phyloP scores from a whole-genome alignment of 2,888 invertebrate species.

The Copidosoma aretas region DNA sequence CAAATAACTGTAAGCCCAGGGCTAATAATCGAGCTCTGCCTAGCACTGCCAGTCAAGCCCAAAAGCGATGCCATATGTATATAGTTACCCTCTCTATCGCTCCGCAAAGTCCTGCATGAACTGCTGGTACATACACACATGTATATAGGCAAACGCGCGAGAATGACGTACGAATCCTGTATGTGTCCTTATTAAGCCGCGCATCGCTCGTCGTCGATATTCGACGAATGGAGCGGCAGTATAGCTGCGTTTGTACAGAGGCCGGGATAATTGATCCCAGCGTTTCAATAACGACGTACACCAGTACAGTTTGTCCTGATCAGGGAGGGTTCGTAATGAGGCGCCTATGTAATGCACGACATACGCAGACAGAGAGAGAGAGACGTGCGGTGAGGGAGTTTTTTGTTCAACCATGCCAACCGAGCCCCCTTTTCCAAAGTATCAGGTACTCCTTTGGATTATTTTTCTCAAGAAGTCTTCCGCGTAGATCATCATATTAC shows the following conservation, averaged over 20 bases:
- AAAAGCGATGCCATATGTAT: background rate
- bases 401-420: too few species aligned
- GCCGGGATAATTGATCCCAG: slow-evolving; percentile 29
- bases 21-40: background rate
- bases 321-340: slow-evolving; percentile 43
- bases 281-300: slow-evolving; percentile 50
- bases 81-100: too few species aligned
- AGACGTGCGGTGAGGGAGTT: slow-evolving; percentile 12
- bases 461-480: too few species aligned
- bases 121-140: background rate
- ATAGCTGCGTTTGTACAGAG: background rate
- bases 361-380: too few species aligned
- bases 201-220: background rate
- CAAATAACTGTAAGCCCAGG: background rate
- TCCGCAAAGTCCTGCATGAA: too few species aligned
- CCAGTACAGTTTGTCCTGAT: background rate
- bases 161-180: too few species aligned
- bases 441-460: too few species aligned
- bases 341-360: slow-evolving; percentile 46
- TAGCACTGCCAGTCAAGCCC: background rate
- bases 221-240: background rate
- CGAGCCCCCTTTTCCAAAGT: too few species aligned
- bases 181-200: background rate
- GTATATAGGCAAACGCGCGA: background rate
- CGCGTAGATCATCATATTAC: too few species aligned